phyloP scores from a whole-genome alignment of 2,113 vertebrate species.

The Oryzias celebensis region DNA sequence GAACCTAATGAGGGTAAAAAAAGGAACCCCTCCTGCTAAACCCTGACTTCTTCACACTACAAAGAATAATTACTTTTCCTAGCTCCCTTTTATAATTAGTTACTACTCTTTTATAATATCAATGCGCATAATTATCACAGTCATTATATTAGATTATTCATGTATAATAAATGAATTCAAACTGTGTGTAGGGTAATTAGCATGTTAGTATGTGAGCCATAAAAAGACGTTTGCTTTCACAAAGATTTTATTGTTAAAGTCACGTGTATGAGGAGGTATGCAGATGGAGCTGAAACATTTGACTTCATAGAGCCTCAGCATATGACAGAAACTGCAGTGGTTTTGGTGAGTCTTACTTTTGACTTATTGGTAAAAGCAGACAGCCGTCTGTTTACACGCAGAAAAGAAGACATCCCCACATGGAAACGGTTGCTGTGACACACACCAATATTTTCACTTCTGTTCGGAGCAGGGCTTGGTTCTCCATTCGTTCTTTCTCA shows the following conservation, averaged over 20 bases:
- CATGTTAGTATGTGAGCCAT: conserved; percentile 66
- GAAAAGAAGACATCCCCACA: too few relatives aligned
- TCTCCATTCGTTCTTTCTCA: too few relatives aligned
- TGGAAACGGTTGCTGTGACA: too few relatives aligned
- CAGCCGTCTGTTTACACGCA: too few relatives aligned
- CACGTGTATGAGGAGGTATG: conserved; percentile 53
- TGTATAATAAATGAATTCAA: conserved; percentile 78
- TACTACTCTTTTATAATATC: conserved; percentile 77
- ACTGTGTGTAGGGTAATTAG: conserved; percentile 75
- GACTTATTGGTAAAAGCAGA: too few relatives aligned
- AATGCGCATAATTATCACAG: conserved; percentile 75
- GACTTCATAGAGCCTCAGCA: not conserved
- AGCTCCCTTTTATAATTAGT: conserved; percentile 71
- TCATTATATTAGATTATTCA: conserved; percentile 78
- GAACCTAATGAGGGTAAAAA: conserved; percentile 19
- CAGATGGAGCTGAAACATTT: not conserved
- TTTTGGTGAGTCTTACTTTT: not conserved
- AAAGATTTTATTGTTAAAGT: conserved; percentile 50
- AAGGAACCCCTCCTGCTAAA: conserved; percentile 25
- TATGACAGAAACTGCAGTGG: not conserved
- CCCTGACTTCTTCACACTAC: conserved; percentile 64
- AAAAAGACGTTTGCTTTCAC: conserved; percentile 52
- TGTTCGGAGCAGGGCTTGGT: too few relatives aligned
- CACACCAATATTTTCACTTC: too few relatives aligned
- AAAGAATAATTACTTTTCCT: conserved; percentile 77